A percentile compares a stretch with the other conserved stretches of the same genome.
Conservation (phyloP, 2,797 vertebrate species). For the Helicolenus hilgendorfi region DNA sequence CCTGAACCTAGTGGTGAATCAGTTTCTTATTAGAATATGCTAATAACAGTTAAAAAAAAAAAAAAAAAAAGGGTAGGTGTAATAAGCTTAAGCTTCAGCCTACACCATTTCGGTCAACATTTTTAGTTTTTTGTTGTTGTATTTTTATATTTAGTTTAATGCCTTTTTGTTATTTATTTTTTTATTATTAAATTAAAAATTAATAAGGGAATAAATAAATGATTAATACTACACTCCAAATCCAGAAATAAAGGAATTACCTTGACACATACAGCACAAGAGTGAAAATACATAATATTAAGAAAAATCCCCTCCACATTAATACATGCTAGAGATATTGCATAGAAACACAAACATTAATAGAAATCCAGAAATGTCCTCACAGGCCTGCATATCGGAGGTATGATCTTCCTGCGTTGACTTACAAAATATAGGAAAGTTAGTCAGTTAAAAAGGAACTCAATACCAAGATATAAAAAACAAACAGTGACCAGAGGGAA, state of each 20-base stretch:
- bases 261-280: not conserved
- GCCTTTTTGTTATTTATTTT: not conserved
- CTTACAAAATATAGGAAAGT: not conserved
- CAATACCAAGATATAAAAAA: not conserved
- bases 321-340: not conserved
- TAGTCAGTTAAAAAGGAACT: not conserved
- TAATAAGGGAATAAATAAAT: not conserved
- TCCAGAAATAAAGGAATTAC: not conserved
- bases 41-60: not conserved
- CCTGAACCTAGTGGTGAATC: not conserved
- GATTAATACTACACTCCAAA: not conserved
- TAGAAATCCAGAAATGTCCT: not conserved
- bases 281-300: not conserved
- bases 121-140: not conserved
- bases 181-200: not conserved
- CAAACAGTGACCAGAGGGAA: conserved; percentile 34
- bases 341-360: not conserved
- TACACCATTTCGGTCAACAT: not conserved
- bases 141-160: not conserved
- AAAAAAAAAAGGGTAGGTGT: not conserved
- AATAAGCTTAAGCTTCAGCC: not conserved
- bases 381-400: not conserved
- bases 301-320: not conserved
- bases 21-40: not conserved
- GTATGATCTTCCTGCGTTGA: not conserved